Evolutionary conservation across 2,888 invertebrate species (phyloP).

Genomic region (Sussaba pulchella): DNA sequence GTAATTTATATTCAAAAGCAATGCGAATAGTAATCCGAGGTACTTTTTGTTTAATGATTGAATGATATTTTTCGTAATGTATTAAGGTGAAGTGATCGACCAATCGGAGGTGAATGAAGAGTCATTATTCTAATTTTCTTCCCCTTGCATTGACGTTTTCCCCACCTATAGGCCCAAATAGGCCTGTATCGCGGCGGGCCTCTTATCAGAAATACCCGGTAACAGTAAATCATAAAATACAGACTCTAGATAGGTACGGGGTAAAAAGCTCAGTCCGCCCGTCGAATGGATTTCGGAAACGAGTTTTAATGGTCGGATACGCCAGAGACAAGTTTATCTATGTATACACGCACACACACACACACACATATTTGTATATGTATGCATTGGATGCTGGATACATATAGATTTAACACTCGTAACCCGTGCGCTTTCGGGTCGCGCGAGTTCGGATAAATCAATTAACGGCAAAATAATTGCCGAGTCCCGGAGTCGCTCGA

Average conservation of each 20-base stretch:
- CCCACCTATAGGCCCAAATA: too few relatives aligned
- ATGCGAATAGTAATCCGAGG: too few relatives aligned
- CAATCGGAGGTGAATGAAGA: too few relatives aligned
- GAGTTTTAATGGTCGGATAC: constrained; percentile 40
- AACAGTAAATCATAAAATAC: too few relatives aligned
- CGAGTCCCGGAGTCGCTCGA: constrained; percentile 38
- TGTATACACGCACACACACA: constrained; percentile 18
- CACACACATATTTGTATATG: constrained; percentile 1
- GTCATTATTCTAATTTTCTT: too few relatives aligned
- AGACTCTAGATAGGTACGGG: background rate
- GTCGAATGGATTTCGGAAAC: constrained; percentile 52
- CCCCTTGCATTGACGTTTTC: too few relatives aligned
- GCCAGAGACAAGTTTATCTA: constrained; percentile 5
- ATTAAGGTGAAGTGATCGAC: too few relatives aligned
- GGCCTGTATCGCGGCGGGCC: too few relatives aligned
- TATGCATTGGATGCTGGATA: background rate
- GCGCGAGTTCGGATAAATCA: constrained; percentile 63
- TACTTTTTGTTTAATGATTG: too few relatives aligned
- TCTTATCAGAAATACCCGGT: too few relatives aligned
- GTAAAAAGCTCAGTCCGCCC: constrained; percentile 40
- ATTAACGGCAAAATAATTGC: constrained; percentile 67
- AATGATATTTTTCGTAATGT: too few relatives aligned
- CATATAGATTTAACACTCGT: constrained; percentile 28
- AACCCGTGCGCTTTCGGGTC: constrained; percentile 35
- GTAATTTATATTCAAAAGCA: too few relatives aligned